Evolutionary conservation across 1,140 invertebrate genomes (phyloP).

Genomic region (Polyergus mexicanus): DNA sequence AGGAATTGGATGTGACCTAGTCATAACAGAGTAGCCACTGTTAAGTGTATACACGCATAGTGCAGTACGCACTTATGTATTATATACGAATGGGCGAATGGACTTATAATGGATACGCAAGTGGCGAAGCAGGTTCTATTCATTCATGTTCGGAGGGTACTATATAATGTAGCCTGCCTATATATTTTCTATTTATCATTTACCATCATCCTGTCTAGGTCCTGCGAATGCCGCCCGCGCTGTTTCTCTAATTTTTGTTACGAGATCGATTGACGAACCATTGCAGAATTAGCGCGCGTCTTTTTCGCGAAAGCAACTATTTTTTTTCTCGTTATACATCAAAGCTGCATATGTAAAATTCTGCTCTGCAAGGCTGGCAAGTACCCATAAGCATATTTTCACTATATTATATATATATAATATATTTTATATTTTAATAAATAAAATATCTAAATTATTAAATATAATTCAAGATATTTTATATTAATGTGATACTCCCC

Average conservation of each 20-base stretch:
- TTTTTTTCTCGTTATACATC: too few relatives aligned
- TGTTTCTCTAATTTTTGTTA: conserved; percentile 74
- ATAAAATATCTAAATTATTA: conserved; percentile 7
- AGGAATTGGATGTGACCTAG: conserved; percentile 55
- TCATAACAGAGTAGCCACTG: conserved; percentile 41
- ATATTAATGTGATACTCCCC: too few relatives aligned
- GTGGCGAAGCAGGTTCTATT: conserved; percentile 85
- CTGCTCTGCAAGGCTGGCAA: not conserved
- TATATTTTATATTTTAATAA: too few relatives aligned
- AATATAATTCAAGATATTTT: not conserved
- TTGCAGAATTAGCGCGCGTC: not conserved
- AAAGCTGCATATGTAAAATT: not conserved
- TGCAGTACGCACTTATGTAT: not conserved
- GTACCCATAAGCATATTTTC: not conserved
- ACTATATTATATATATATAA: too few relatives aligned
- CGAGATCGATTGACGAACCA: not conserved
- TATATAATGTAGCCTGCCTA: conserved; percentile 78
- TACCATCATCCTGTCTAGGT: conserved; percentile 74
- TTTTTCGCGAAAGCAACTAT: not conserved
- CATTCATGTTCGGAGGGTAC: conserved; percentile 83
- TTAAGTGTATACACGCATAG: not conserved
- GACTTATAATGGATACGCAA: conserved; percentile 85
- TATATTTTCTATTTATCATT: conserved; percentile 83
- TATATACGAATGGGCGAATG: conserved; percentile 61
- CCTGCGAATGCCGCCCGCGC: conserved; percentile 48